These are phyloP conservation scores for Onychostruthus taczanowskii DNA, from an alignment of 2,113 vertebrate genomes.

Conservation along the genomic window DNA sequence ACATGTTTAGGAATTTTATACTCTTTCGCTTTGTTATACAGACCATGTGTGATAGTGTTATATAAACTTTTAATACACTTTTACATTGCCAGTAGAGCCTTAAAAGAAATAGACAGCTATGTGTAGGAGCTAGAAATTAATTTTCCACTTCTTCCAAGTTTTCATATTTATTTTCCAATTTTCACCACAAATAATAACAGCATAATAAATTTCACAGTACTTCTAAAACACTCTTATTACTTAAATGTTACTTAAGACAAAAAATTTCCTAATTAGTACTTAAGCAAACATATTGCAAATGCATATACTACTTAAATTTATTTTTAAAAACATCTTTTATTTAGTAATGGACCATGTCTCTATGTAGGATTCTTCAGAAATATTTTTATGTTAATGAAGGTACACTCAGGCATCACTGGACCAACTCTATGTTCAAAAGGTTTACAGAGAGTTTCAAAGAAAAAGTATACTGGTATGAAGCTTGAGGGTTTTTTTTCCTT, in stretches of 20 bases:
- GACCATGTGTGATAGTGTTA: background rate
- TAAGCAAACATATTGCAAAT: background rate
- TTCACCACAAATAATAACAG: background rate
- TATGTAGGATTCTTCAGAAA: background rate
- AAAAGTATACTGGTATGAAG: background rate
- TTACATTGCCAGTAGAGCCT: background rate
- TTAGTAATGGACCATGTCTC: background rate
- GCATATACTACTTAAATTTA: background rate
- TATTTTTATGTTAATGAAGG: background rate
- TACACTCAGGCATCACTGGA: background rate
- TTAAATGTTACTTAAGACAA: background rate
- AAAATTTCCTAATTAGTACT: background rate
- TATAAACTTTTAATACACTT: background rate
- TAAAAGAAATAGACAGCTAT: background rate
- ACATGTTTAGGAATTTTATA: background rate
- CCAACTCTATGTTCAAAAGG: background rate
- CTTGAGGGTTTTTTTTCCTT: background rate
- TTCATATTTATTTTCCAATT: background rate
- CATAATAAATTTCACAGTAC: background rate
- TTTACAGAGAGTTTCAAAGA: background rate
- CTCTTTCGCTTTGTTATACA: background rate
- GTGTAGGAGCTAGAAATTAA: background rate
- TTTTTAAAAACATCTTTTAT: background rate
- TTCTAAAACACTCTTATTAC: background rate
- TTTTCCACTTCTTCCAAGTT: background rate